Base-by-base conservation (phyloP, 2,888 invertebrate genomes). In the Zelleria hepariella region DNA sequence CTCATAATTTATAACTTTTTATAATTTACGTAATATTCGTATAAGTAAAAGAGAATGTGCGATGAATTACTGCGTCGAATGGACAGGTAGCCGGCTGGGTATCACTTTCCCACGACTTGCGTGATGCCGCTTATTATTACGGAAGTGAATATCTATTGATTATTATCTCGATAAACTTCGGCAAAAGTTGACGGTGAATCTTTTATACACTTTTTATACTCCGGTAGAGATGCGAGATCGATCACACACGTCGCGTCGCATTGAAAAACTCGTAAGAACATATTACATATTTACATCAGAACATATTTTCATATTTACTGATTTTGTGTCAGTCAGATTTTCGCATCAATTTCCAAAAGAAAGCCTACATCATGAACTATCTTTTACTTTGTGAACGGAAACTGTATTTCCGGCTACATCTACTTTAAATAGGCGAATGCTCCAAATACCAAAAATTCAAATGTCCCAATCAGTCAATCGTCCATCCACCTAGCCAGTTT, bases 51-150 rank as follows among this genome's bases (percentile, higher is more conserved):
- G 32, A 42, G 32, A 42, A 42, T 42, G 32, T 42, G 32, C 32
- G 32, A 42, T 42, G 15, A 42, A 42, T 42, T 42, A 42, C 32
- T 42, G 32, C 10, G 15, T 42, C 32, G 15, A 42, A 42, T 42
- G 32, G 32, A 42, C 32, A 42, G 15, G 32, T 42, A 42, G 32
- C 32, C 6, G 32, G 32, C 15, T 32, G 20, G 51, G 23, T 21
- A 53, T 53, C 53, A 53, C 53, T 53, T 53, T 53, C 53, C 53
- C 53, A 53, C 24, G 53, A 23, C 53, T 53, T 53, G 53, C 53
- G 53, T 53, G 53, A 53, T 53, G 52, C 49, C 15, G 4, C 15
- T 49, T 49, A 20, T 21, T 51, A 51, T 20, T 51, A 51, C 51
- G 51, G 51, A 51, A 51, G 51, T 20, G 23, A 10, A 21, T 20